Base-by-base conservation (phyloP, 2,797 vertebrate genomes). In the Cyclura pinguis region DNA sequence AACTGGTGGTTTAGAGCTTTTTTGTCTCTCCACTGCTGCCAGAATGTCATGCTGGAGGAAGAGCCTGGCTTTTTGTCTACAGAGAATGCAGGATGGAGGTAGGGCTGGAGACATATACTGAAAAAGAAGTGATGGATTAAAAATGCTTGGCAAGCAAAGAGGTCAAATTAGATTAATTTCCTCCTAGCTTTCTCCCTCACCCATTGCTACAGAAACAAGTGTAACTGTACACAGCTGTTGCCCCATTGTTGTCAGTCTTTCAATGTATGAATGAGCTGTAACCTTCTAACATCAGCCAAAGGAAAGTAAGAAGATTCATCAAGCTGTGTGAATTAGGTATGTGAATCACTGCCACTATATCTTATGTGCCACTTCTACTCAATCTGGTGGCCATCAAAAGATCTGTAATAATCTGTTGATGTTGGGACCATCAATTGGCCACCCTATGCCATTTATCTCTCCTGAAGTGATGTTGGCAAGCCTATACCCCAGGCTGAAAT, bases 1-100 rank as follows among this genome's bases (percentile, higher is more conserved):
- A 62, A 27, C 88, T 10, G 85, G 62, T 74, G 42, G 72, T 80
- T 91, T 86, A 47, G 59, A 86, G 7, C 88, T 89, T 94, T 89
- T 95, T 88, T 92, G 73, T 76, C 35, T 95, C 62, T 84, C 62
- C 78, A 87, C 76, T 86, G 86, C 82, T 55, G 85, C 38, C 90
- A 93, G 86, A 57, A 97, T 96, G 95, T 94, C 91, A 0, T 69
- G 95, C 88, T 96, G 95, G 95, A 96, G 90, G 84, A 96, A 90
- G 29, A 95, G 88, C 92, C 88, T 96, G 80, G 38, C 0, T 1
- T 95, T 94, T 77, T 96, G 95, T 93, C 93, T 95, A 80, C 22
- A 20, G 83, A 92, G 92, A 87, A 92, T 92, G 67, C 94, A 89
- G 80, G 92, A 94, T 92, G 92, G 95, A 96, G 95, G 96, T 96